A percentile compares a stretch with the other conserved stretches of the same genome.
phyloP scores from a whole-genome alignment of 2,888 invertebrate species.

The Mycalesis mineus region DNA sequence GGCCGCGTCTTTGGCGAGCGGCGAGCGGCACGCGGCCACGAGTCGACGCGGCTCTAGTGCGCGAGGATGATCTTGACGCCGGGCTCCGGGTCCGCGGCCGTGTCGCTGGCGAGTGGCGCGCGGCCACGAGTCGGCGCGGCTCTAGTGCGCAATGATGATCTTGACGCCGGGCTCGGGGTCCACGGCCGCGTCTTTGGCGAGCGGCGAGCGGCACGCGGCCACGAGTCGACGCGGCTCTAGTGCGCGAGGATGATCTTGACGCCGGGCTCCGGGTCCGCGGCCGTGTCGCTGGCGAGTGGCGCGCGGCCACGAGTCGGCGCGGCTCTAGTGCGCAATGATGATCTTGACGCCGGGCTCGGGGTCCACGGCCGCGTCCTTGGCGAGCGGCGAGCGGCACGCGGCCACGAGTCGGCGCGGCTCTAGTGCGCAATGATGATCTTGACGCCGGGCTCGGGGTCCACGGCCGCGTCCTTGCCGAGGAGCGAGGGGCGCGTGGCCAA shows the following conservation, averaged over 20 bases:
- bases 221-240: slow-evolving; percentile 54
- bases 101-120: neutral
- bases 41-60: slow-evolving; percentile 38
- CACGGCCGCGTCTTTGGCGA: slow-evolving; percentile 64
- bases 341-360: slow-evolving; percentile 67
- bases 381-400: slow-evolving; percentile 79
- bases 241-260: neutral
- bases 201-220: slow-evolving; percentile 79
- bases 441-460: no score
- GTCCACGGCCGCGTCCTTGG: slow-evolving; percentile 64
- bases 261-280: neutral
- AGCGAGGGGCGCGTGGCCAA: no score
- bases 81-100: neutral
- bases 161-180: slow-evolving; percentile 67
- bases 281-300: neutral
- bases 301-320: no score
- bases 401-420: no score
- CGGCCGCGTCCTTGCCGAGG: no score
- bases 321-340: slow-evolving; percentile 66
- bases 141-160: slow-evolving; percentile 67
- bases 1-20: slow-evolving; percentile 65
- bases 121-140: neutral
- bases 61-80: neutral
- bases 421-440: no score
- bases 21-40: slow-evolving; percentile 81